Evolutionary conservation across 2,888 invertebrate species (phyloP), one percentile per base, ranked within the genome.

Genomic region (Hypsopygia costalis): DNA sequence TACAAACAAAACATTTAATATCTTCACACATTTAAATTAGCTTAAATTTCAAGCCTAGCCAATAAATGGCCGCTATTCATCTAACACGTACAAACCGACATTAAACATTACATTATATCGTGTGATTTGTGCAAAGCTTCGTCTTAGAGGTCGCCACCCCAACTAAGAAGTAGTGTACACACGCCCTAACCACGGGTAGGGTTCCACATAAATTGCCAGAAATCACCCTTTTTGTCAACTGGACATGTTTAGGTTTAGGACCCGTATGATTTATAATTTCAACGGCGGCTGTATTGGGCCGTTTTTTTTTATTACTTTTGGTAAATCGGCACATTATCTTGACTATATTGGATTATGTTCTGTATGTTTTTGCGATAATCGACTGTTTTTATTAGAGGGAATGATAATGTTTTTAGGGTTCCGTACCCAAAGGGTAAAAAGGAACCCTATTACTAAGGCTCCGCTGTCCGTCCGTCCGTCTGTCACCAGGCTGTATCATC

Each of bases 181-280:
- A 31, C 46, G 36, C 51, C 46, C 44, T 47, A 36, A 43, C 41
- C 28, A 7, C 12, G 11, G 28, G 34, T 48, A 47, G 50, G 52
- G 54, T 34, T 44, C 41, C 44, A 55, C 69, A 81, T 82, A 82
- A 81, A 82, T 81, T 73, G 55, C 46, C 55, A 65, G 69, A 69
- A 78, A 81, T 83, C 77, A 79, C 79, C 81, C 82, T 75, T 83
- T 83, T 85, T 85, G 82, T 85, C 85, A 81, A 80, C 71, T 69
- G 76, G 81, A 82, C 82, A 73, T 82, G 79, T 81, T 80, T 79
- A 77, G 80, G 71, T 70, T 69, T 63, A 61, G 64, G 48, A 45
- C 57, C 48, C 52, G 52, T 66, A 77, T 83, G 82, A 85, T 83
- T 82, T 85, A 83, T 81, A 74, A 69, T 75, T 79, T 72, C 66